phyloP scores from a whole-genome alignment of 2,797 vertebrate species.

The Spheniscus humboldti region DNA sequence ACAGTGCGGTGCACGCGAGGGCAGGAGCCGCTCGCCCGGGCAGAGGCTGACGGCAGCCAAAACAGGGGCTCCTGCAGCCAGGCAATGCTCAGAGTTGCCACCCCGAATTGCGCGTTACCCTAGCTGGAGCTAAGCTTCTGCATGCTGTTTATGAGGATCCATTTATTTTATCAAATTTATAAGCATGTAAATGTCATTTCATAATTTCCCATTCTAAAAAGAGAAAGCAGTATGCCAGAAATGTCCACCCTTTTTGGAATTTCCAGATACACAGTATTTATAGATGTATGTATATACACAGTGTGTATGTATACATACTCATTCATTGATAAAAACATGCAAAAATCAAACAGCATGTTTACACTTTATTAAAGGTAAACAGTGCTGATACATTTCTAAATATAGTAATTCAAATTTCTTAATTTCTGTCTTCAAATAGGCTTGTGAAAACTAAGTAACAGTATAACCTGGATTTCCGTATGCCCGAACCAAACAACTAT shows the following conservation, averaged over 20 bases:
- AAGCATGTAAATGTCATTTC: background rate
- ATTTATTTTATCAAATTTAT: background rate
- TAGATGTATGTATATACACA: fast-evolving
- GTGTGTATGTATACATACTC: no score
- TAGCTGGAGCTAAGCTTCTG: background rate
- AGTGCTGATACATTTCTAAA: background rate
- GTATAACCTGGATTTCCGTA: background rate
- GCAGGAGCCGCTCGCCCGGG: background rate
- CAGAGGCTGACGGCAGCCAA: background rate
- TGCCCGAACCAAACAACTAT: background rate
- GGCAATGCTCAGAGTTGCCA: background rate
- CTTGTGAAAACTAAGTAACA: background rate
- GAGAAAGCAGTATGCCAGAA: background rate
- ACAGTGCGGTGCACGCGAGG: fast-evolving
- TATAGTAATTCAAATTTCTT: background rate
- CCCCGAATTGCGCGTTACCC: fast-evolving
- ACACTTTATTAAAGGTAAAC: background rate
- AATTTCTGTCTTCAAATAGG: conserved; percentile 27
- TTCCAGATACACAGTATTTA: background rate
- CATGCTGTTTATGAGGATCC: no score
- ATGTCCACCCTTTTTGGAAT: background rate
- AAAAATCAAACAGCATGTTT: background rate
- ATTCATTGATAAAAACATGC: background rate
- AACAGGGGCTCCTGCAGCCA: background rate
- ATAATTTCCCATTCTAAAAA: background rate